Evolutionary conservation across 2,113 vertebrate species (phyloP).

Genomic region (Rhodinocichla rosea): DNA sequence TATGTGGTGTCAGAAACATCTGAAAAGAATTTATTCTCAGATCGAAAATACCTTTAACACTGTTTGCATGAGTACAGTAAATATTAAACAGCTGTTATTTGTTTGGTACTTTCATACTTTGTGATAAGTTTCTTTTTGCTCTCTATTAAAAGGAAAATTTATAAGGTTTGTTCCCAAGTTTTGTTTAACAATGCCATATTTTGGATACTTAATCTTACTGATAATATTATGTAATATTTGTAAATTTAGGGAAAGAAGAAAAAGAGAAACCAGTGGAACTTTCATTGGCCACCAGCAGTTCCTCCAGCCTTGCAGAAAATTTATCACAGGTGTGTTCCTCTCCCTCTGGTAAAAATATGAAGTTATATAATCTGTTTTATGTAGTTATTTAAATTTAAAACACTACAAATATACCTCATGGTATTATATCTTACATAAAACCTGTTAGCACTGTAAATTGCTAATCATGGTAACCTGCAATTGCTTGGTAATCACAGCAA

Average conservation of each 20-base stretch:
- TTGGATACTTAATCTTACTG: neutral
- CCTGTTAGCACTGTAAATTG: neutral
- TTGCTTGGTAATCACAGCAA: neutral
- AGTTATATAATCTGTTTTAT: neutral
- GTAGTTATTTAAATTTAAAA: neutral
- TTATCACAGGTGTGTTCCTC: slow-evolving; percentile 52
- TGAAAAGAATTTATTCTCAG: neutral
- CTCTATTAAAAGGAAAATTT: neutral
- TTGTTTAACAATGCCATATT: neutral
- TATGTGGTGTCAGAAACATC: neutral
- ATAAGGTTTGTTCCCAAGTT: neutral
- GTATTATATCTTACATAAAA: neutral
- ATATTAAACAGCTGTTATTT: neutral
- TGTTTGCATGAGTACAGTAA: neutral
- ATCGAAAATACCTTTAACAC: neutral
- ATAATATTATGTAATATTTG: neutral
- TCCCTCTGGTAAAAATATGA: neutral
- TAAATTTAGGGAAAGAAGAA: slow-evolving; percentile 66
- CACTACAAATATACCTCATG: neutral
- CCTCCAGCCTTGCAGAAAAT: slow-evolving; percentile 55
- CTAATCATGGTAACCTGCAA: neutral
- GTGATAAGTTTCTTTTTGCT: neutral
- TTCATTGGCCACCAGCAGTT: slow-evolving; percentile 22
- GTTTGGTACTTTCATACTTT: neutral
- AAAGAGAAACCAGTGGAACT: slow-evolving; percentile 19